phyloP scores from a whole-genome alignment of 1,140 invertebrate genomes.

The Apis dorsata region DNA sequence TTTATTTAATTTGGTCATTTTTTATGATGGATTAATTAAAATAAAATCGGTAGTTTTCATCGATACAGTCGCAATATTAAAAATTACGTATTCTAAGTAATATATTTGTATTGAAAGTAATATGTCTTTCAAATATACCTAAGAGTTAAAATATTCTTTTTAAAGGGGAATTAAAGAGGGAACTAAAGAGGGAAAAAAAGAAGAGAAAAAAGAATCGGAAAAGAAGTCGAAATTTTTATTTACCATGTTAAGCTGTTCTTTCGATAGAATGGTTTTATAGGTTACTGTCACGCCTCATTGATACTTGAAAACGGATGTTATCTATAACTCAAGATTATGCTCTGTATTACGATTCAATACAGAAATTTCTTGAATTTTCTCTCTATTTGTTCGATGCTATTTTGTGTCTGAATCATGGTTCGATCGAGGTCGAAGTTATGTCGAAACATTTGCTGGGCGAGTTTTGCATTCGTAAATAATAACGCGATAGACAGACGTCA shows the following conservation, averaged over 20 bases:
- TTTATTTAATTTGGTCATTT: neutral
- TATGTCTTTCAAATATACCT: too few species aligned
- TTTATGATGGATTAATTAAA: too few species aligned
- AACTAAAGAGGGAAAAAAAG: neutral
- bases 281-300: neutral
- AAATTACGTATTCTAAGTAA: too few species aligned
- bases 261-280: neutral
- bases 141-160: neutral
- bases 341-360: neutral
- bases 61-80: too few species aligned
- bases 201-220: neutral
- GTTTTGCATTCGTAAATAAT: constrained; percentile 12
- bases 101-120: too few species aligned
- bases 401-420: neutral
- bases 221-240: constrained; percentile 4
- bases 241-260: neutral
- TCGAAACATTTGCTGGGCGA: neutral
- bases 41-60: too few species aligned
- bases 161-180: neutral
- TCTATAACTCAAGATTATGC: neutral
- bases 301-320: neutral
- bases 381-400: neutral
- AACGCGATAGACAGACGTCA: constrained; percentile 14
- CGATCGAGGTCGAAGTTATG: neutral
- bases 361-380: neutral